Conservation (phyloP, 2,888 invertebrate species). For the Dasysyrphus tricinctus region DNA sequence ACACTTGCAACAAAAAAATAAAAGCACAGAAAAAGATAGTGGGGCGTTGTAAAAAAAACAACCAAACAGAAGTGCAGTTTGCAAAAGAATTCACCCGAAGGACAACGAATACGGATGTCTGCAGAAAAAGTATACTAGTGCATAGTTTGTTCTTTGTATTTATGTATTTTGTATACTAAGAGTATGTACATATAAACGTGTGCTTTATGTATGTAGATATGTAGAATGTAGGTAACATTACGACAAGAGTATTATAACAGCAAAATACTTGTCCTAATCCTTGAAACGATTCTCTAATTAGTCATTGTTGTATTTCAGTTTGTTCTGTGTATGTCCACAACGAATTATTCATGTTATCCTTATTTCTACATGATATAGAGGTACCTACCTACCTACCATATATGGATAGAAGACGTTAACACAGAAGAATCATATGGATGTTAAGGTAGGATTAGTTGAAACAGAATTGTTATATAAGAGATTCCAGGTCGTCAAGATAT, state of each 20-base stretch:
- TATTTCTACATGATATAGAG: not conserved
- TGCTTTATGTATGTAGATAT: no score
- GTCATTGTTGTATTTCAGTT: slow-evolving; percentile 67
- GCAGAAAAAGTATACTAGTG: slow-evolving; percentile 37
- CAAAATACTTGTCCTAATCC: slow-evolving; percentile 67
- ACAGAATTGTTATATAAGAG: not conserved
- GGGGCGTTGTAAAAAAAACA: slow-evolving; percentile 21
- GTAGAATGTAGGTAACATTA: not conserved
- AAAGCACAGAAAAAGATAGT: slow-evolving; percentile 3
- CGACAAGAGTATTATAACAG: slow-evolving; percentile 26
- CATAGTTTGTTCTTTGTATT: slow-evolving; percentile 24
- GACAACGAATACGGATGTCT: slow-evolving; percentile 56
- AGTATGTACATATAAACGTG: not conserved
- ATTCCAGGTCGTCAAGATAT: slow-evolving; percentile 19
- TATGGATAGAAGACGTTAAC: slow-evolving; percentile 10
- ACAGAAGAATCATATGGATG: slow-evolving; percentile 1
- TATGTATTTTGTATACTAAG: not conserved
- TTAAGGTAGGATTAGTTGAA: slow-evolving; percentile 6
- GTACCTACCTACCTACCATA: not conserved
- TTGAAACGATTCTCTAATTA: slow-evolving; percentile 73
- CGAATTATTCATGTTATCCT: slow-evolving; percentile 71
- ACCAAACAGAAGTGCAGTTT: slow-evolving; percentile 9
- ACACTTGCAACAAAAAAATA: slow-evolving; percentile 16
- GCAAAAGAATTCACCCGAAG: slow-evolving; percentile 46
- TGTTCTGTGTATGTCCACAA: slow-evolving; percentile 66